Evolutionary conservation across 2,888 invertebrate genomes (phyloP).

Genomic region (Lutraria lutraria): DNA sequence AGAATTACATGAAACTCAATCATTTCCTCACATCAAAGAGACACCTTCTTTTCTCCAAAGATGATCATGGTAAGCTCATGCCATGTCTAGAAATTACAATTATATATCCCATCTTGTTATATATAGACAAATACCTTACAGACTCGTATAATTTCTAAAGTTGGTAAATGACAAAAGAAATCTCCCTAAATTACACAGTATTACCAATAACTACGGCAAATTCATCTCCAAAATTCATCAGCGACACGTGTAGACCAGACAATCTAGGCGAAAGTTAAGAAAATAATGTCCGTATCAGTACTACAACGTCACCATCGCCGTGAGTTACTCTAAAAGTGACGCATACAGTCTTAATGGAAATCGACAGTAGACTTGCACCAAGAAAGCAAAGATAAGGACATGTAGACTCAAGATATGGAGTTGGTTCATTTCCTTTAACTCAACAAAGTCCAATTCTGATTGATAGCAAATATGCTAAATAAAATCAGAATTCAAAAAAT

Average conservation of each 20-base stretch:
- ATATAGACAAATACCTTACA: neutral
- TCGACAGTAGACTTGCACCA: too few relatives aligned
- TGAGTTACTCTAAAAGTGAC: too few relatives aligned
- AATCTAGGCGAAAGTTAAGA: neutral
- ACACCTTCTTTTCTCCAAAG: neutral
- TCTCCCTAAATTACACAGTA: neutral
- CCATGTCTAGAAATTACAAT: neutral
- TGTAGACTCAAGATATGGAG: too few relatives aligned
- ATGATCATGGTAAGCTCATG: neutral
- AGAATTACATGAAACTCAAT: neutral
- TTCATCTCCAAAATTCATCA: neutral
- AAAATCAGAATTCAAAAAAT: neutral
- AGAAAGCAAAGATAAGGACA: too few relatives aligned
- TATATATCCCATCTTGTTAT: neutral
- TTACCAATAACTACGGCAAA: neutral
- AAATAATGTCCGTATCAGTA: neutral
- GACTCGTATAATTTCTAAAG: neutral
- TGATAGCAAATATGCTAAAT: neutral
- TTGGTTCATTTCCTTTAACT: too few relatives aligned
- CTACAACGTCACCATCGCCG: neutral
- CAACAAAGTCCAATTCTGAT: neutral
- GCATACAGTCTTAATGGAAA: too few relatives aligned
- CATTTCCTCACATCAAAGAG: neutral
- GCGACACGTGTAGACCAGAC: neutral
- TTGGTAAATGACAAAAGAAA: neutral